phyloP scores from a whole-genome alignment of 30 jellyfish, hydroid and myxozoan genomes.

The Aurelia aurita complex sp. Pacific region DNA sequence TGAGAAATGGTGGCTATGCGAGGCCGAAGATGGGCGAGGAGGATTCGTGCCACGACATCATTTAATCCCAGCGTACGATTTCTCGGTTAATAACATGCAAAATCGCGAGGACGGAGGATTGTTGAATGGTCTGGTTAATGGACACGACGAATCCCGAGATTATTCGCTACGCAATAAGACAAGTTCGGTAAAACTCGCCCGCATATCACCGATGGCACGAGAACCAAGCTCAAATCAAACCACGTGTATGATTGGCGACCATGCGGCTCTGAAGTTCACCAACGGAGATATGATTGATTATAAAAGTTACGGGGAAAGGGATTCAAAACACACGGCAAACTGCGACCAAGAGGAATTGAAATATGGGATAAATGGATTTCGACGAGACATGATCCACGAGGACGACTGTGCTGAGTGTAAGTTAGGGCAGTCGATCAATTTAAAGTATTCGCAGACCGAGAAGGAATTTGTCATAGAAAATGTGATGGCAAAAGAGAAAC shows the following conservation, averaged over 20 bases:
- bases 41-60: slow-evolving; percentile 60
- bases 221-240: slow-evolving; percentile 7
- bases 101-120: neutral
- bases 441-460: neutral
- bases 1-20: slow-evolving; percentile 59
- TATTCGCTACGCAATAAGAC: slow-evolving; percentile 14
- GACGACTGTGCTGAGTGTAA: slow-evolving; percentile 9
- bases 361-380: neutral
- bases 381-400: neutral
- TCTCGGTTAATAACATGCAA: neutral
- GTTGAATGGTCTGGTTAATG: neutral
- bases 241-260: neutral
- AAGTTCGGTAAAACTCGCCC: slow-evolving; percentile 55
- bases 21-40: slow-evolving; percentile 62
- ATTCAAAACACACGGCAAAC: neutral
- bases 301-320: neutral
- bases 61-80: slow-evolving; percentile 9
- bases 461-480: neutral
- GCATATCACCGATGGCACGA: slow-evolving; percentile 66
- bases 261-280: neutral
- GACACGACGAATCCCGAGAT: neutral
- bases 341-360: neutral
- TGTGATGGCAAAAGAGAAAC: neutral
- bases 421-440: neutral
- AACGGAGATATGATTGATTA: neutral